These are phyloP conservation scores for Pithys albifrons DNA, from an alignment of 2,113 vertebrate genomes.

Conservation along the genomic window DNA sequence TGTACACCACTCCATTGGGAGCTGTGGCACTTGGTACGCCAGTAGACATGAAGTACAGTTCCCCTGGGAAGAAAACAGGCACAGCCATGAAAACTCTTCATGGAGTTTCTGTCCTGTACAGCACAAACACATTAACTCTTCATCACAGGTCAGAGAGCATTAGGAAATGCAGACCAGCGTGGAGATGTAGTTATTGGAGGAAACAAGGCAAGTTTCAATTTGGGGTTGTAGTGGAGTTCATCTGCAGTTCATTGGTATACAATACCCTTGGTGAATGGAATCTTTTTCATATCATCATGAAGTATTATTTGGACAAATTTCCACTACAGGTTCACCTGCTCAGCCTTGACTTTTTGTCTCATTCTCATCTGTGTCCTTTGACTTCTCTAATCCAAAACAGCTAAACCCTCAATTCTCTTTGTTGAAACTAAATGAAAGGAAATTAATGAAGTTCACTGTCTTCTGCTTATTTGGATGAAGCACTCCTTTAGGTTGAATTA, in stretches of 20 bases:
- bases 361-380: neutral
- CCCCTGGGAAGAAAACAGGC: constrained; percentile 73
- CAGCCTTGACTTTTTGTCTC: neutral
- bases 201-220: neutral
- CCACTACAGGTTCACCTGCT: neutral
- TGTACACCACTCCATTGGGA: constrained; percentile 88
- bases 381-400: neutral
- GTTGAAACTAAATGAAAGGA: neutral
- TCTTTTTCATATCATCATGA: neutral
- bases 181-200: neutral
- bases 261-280: neutral
- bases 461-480: neutral
- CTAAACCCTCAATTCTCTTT: neutral
- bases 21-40: constrained; percentile 85
- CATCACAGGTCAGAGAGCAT: neutral
- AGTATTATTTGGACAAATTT: neutral
- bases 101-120: neutral
- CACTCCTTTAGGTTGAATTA: neutral
- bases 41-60: constrained; percentile 95
- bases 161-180: neutral
- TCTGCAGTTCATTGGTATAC: neutral
- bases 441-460: neutral
- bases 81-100: neutral
- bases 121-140: neutral
- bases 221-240: neutral